Conservation (phyloP, 2,797 vertebrate genomes). For the Cirrhinus molitorella region DNA sequence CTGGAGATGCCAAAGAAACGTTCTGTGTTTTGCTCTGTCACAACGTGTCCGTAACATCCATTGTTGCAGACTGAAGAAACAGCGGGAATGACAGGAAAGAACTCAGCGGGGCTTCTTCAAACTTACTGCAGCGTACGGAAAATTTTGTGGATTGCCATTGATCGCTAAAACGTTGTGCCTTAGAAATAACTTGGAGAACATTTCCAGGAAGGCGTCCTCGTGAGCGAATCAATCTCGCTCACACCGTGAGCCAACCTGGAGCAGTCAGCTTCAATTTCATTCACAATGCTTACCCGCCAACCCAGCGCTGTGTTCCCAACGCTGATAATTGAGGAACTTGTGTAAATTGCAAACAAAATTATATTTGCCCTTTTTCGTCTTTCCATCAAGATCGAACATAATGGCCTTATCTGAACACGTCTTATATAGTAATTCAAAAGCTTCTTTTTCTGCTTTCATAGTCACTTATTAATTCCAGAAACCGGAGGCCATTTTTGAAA, state of each 20-base stretch:
- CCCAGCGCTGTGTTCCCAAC: slow-evolving; percentile 44
- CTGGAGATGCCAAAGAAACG: slow-evolving; percentile 38
- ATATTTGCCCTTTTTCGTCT: slow-evolving; percentile 45
- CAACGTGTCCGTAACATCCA: slow-evolving; percentile 38
- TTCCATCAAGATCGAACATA: slow-evolving; percentile 18
- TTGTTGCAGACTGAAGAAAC: slow-evolving; percentile 46
- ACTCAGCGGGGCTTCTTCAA: slow-evolving; percentile 29
- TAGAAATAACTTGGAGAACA: slow-evolving; percentile 55
- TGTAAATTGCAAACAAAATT: slow-evolving; percentile 61
- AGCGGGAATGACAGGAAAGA: slow-evolving; percentile 41
- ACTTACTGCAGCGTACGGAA: slow-evolving; percentile 50
- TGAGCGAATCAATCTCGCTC: slow-evolving; percentile 59
- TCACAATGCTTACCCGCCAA: slow-evolving; percentile 59
- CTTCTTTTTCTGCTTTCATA: background rate
- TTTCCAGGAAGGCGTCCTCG: slow-evolving; percentile 57
- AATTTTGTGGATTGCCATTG: slow-evolving; percentile 56
- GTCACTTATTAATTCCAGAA: slow-evolving; percentile 15
- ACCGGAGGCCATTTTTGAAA: background rate
- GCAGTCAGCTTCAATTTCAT: slow-evolving; percentile 64
- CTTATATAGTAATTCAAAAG: background rate
- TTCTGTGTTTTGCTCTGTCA: slow-evolving; percentile 44
- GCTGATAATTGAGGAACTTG: slow-evolving; percentile 66
- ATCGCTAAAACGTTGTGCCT: slow-evolving; percentile 54
- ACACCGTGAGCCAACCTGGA: slow-evolving; percentile 54
- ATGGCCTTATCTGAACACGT: slow-evolving; percentile 31